phyloP scores from a whole-genome alignment of 1,140 invertebrate species.

The Dreissena rostriformis region DNA sequence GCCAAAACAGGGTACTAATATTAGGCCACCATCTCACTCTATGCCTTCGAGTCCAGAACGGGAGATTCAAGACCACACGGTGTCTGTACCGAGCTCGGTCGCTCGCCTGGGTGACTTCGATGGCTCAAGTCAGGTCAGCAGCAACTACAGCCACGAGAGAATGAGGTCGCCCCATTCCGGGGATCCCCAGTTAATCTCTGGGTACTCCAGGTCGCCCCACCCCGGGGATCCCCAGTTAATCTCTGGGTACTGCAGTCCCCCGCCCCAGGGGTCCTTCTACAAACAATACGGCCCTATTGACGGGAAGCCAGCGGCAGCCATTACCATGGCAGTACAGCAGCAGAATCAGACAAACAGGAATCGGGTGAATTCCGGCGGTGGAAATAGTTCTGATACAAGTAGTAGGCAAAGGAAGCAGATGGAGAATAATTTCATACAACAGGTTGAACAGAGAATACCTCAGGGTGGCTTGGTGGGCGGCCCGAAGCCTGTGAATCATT shows the following conservation, averaged over 20 bases:
- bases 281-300: conserved; percentile 66
- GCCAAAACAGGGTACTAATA: conserved; percentile 56
- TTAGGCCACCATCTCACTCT: conserved; percentile 26
- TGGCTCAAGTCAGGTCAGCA: conserved; percentile 71
- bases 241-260: conserved; percentile 40
- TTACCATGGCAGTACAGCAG: background rate
- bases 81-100: conserved; percentile 64
- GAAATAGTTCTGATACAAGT: conserved; percentile 71
- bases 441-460: conserved; percentile 70
- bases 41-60: conserved; percentile 56
- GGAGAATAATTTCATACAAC: conserved; percentile 63
- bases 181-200: conserved; percentile 42
- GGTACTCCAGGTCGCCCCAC: conserved; percentile 39
- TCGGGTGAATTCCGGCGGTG: conserved; percentile 57
- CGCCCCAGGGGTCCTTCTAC: conserved; percentile 38
- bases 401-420: conserved; percentile 59
- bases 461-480: conserved; percentile 30
- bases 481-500: conserved; percentile 52
- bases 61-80: conserved; percentile 49
- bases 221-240: conserved; percentile 38
- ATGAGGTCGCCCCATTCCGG: conserved; percentile 13
- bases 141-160: conserved; percentile 53
- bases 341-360: conserved; percentile 40
- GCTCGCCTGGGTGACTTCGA: conserved; percentile 73
- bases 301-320: conserved; percentile 11